Percentiles rank a stretch among this genome's conserved stretches.
Conservation (phyloP, 2,113 vertebrate genomes). For the Paratilapia polleni region DNA sequence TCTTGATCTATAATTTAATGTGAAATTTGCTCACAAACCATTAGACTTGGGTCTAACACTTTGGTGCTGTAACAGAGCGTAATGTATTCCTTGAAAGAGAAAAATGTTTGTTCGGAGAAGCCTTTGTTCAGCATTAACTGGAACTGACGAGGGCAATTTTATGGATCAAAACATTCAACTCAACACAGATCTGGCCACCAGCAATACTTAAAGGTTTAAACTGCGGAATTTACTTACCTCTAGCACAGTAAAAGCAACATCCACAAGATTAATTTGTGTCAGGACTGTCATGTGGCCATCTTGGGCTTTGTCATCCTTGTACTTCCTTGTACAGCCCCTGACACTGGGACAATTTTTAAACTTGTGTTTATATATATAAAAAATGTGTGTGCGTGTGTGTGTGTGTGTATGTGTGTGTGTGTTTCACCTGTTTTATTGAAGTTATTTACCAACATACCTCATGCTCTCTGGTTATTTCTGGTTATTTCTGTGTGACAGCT, state of each 20-base stretch:
- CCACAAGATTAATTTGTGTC: not conserved
- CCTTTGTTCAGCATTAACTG: conserved; percentile 11
- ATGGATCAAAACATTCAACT: conserved; percentile 3
- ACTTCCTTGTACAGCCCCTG: not conserved
- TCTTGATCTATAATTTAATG: not conserved
- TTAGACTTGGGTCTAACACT: not conserved
- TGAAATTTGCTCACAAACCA: not conserved
- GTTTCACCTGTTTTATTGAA: too few species aligned
- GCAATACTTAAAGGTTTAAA: not conserved
- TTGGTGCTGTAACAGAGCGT: not conserved
- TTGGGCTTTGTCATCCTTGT: not conserved
- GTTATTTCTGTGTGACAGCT: too few species aligned
- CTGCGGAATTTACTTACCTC: not conserved
- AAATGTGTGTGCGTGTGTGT: too few species aligned
- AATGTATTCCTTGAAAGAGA: conserved; percentile 10
- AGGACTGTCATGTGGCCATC: not conserved
- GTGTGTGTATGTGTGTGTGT: too few species aligned
- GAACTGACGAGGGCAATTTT: not conserved
- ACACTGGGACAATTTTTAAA: not conserved
- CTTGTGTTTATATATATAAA: not conserved
- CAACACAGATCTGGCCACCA: not conserved
- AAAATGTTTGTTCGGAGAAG: not conserved
- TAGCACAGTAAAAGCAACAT: not conserved
- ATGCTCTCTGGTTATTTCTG: too few species aligned
- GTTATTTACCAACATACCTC: too few species aligned